Evolutionary conservation across 1,140 invertebrate genomes (phyloP).

Genomic region (Eubasilissa regina): DNA sequence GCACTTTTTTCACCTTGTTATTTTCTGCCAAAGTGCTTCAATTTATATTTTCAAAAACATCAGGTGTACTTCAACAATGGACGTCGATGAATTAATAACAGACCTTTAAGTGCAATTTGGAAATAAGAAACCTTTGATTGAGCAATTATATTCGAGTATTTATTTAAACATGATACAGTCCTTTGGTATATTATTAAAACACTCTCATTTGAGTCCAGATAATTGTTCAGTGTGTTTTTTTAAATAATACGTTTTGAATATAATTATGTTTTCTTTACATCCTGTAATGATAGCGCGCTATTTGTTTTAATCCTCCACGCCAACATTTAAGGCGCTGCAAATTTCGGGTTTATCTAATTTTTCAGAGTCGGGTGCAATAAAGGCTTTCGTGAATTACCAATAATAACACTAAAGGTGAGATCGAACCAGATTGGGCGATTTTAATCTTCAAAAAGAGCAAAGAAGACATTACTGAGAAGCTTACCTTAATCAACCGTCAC

Average conservation of each 20-base stretch:
- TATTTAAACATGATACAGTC: neutral
- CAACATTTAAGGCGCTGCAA: neutral
- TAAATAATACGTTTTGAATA: slow-evolving; percentile 17
- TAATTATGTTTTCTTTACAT: slow-evolving; percentile 24
- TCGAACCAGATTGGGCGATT: neutral
- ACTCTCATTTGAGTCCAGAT: neutral
- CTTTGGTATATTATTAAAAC: neutral
- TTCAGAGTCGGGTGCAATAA: slow-evolving; percentile 15
- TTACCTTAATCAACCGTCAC: too few relatives aligned
- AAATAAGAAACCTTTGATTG: neutral
- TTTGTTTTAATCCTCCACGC: slow-evolving; percentile 1
- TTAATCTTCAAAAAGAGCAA: too few relatives aligned
- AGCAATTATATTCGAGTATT: neutral
- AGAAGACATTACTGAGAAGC: too few relatives aligned
- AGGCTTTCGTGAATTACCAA: slow-evolving; percentile 6
- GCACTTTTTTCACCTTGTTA: too few relatives aligned
- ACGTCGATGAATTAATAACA: too few relatives aligned
- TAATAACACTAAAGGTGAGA: slow-evolving; percentile 24
- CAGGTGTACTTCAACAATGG: too few relatives aligned
- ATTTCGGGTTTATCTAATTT: slow-evolving; percentile 13
- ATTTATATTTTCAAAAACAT: too few relatives aligned
- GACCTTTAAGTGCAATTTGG: too few relatives aligned
- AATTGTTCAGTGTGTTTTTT: slow-evolving; percentile 6
- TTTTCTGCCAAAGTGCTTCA: too few relatives aligned
- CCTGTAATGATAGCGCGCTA: slow-evolving; percentile 9